These are phyloP conservation scores for Petrophora chlorosata DNA, from an alignment of 2,888 invertebrate species.

Conservation along the genomic window DNA sequence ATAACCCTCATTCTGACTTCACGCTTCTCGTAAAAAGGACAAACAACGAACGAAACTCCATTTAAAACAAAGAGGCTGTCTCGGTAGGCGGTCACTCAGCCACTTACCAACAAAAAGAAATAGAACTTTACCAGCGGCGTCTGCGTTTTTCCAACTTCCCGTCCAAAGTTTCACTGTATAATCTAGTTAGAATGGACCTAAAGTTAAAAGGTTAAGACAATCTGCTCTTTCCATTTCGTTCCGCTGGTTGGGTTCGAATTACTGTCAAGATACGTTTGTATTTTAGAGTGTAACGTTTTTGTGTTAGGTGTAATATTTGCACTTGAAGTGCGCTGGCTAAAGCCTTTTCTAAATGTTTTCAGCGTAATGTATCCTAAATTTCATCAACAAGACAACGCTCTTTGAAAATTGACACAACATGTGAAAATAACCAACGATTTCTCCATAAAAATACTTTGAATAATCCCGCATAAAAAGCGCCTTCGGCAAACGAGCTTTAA, in stretches of 20 bases:
- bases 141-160: constrained; percentile 35
- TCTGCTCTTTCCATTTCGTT: constrained; percentile 36
- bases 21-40: constrained; percentile 7
- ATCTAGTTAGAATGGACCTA: constrained; percentile 42
- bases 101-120: constrained; percentile 33
- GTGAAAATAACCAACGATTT: too few relatives aligned
- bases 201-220: constrained; percentile 46
- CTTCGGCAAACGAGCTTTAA: constrained; percentile 3
- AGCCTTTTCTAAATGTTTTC: too few relatives aligned
- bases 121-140: constrained; percentile 22
- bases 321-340: too few relatives aligned
- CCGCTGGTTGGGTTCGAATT: constrained; percentile 39
- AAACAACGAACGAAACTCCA: constrained; percentile 12
- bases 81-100: constrained; percentile 28
- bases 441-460: too few relatives aligned
- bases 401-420: too few relatives aligned
- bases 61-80: constrained; percentile 32
- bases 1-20: neutral
- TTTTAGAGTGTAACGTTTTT: constrained; percentile 17
- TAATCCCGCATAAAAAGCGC: constrained; percentile 2
- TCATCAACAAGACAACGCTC: too few relatives aligned
- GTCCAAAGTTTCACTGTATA: constrained; percentile 41
- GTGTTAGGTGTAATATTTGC: too few relatives aligned
- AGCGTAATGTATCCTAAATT: too few relatives aligned
- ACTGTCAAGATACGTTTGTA: constrained; percentile 25